Base-by-base conservation (phyloP, 2,797 vertebrate genomes). In the Paratrypauchen microcephalus region DNA sequence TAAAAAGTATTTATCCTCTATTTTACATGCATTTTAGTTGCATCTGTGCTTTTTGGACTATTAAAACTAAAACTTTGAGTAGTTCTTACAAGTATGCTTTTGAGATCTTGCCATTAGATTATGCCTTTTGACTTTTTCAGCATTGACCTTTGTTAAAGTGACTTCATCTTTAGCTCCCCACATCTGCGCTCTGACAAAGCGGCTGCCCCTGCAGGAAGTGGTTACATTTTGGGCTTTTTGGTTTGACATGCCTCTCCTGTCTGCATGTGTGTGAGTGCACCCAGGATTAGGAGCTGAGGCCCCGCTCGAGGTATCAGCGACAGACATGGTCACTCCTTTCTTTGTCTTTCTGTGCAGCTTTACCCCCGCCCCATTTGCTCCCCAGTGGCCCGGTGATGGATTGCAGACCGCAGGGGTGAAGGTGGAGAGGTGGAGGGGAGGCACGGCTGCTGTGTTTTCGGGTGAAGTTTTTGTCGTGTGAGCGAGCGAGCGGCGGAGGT, bases 381-480 rank as follows among this genome's bases (percentile, higher is more conserved):
- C 85, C 69, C 50, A 66, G 83, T 77, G 86, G 81, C 70, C 67
- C 24, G 13, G 76, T 91, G 87, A 89, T 91, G 86, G 87, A 90
- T 88, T 86, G 78, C 84, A 87, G 81, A 81, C 90, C 82, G 85
- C 80, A 84, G 84, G 83, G 88, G 84, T 87, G 87, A 89, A 89
- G 86, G 88, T 89, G 86, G 86, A 83, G 69, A 88, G 86, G 88
- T 89, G 84, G 85, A 83, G 70, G 61, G 60, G 41, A 41, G 39
- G 19, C 3, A 12, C 55, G 23, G 55, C 39, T 47, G 61, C 70
- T 74, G 76, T 66, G 47, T 63, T 67, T 66, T 41, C 50, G 65
- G 63, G 71, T 28, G 62, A 57, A 70, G 62, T 72, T 83, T 73
- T 83, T 61, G 72, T 48, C 67, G 66, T 78, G 69, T 75, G 66